Base-by-base conservation (phyloP, 2,797 vertebrate genomes). In the Enteromius argenteus region DNA sequence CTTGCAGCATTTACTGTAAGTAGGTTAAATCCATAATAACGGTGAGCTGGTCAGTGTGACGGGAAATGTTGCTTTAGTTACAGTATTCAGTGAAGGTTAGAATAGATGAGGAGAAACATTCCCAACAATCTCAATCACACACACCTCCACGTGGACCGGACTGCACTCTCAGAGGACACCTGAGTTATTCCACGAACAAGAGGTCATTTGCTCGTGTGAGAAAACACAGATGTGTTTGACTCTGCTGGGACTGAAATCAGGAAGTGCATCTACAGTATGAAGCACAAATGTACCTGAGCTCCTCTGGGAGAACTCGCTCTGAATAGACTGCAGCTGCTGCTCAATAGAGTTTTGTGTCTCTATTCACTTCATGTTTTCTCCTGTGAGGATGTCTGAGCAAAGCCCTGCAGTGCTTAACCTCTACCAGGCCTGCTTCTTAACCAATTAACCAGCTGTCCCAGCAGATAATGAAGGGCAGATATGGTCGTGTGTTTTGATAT, bases 401-500 rank as follows among this genome's bases (percentile, higher is more conserved):
- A 66, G 44, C 78, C 66, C 35, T 21, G 14, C 30, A 39, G 35
- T 42, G 14, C 71, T 68, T 74, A 76, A 68, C 79, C 42, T 81
- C 37, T 44, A 58, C 32, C 11, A 39, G 11, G 46, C 3, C 62
- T 8, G 79, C 71, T 53, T 56, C 58, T 75, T 75, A 76, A n/a
- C 62, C 72, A 81, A 69, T 81, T 81, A 85, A 27, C 62, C 46
- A 85, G 79, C 84, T 76, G 78, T 44, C 62, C 60, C 78, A 37
- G 49, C 49, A 35, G 27, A 62, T 67, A 80, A 80, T 80, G 21
- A 66, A 21, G 32, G 53, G 44, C 53, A 19, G 19, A 15, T 77
- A 73, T 81, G 27, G 92, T 90, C 89, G 60, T 92, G 49, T 51
- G 39, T 39, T 6, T 37, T 6, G 5, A 7, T 37, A 7, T 37